phyloP scores from a whole-genome alignment of 2,113 vertebrate species.

The Percina caprodes region DNA sequence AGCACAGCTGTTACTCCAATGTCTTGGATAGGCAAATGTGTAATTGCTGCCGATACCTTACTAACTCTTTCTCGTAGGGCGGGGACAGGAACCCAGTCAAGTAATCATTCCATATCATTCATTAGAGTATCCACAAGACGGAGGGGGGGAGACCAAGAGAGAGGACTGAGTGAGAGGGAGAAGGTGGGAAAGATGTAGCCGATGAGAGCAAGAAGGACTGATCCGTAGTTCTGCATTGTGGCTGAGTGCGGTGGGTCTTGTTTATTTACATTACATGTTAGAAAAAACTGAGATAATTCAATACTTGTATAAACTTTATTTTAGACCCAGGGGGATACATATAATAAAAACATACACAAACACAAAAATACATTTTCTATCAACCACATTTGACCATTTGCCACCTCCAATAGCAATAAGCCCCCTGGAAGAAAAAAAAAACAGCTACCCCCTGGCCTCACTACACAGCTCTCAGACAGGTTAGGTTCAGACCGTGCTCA shows the following conservation, averaged over 20 bases:
- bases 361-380: neutral
- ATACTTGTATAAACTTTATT: too few relatives aligned
- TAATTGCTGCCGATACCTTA: conserved; percentile 33
- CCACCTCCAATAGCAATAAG: neutral
- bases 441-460: neutral
- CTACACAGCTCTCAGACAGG: conserved; percentile 15
- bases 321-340: too few relatives aligned
- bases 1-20: conserved; percentile 19
- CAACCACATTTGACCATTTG: conserved; percentile 4
- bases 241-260: neutral
- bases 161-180: neutral
- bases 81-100: conserved; percentile 65
- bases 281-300: neutral
- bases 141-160: conserved; percentile 38
- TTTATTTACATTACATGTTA: neutral
- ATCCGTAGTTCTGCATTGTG: neutral
- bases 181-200: conserved; percentile 45
- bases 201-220: conserved; percentile 4
- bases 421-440: neutral
- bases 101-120: conserved; percentile 72
- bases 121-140: conserved; percentile 56
- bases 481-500: conserved; percentile 10
- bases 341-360: too few relatives aligned
- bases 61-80: conserved; percentile 56
- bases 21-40: conserved; percentile 42